These are phyloP conservation scores for Chironomus tentans DNA, from an alignment of 2,888 invertebrate species.

Conservation along the genomic window DNA sequence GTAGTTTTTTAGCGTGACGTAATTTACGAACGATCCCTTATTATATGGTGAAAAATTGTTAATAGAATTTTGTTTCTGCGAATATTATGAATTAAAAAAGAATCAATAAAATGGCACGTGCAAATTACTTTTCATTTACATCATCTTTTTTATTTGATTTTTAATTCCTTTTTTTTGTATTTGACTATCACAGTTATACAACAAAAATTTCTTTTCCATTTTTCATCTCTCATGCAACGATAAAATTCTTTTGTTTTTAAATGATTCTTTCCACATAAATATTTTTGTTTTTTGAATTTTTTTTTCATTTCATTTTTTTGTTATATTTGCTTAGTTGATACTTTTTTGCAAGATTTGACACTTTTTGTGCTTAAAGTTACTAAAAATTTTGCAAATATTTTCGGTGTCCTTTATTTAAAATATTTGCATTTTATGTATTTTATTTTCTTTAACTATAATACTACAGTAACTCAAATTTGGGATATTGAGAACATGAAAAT, in stretches of 20 bases:
- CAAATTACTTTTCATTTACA: neutral
- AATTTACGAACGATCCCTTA: too few relatives aligned
- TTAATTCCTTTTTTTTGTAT: neutral
- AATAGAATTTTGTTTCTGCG: too few relatives aligned
- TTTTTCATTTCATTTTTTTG: too few relatives aligned
- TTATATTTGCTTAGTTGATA: too few relatives aligned
- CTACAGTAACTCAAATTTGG: too few relatives aligned
- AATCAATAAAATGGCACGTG: neutral
- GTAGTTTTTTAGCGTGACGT: too few relatives aligned
- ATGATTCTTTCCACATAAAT: neutral
- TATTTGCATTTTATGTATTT: neutral
- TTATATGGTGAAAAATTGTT: too few relatives aligned
- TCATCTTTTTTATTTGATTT: neutral
- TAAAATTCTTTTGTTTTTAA: neutral
- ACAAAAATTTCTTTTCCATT: neutral
- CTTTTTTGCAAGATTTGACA: too few relatives aligned
- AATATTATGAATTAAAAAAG: too few relatives aligned
- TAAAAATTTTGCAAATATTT: neutral
- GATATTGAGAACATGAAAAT: too few relatives aligned
- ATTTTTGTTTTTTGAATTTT: neutral
- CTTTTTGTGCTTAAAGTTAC: too few relatives aligned
- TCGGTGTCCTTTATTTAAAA: neutral
- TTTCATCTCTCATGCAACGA: neutral
- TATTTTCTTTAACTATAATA: neutral
- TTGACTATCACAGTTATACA: constrained; percentile 19